These are phyloP conservation scores for Apodemus sylvaticus DNA, from an alignment of 2,113 vertebrate genomes.

Conservation along the genomic window DNA sequence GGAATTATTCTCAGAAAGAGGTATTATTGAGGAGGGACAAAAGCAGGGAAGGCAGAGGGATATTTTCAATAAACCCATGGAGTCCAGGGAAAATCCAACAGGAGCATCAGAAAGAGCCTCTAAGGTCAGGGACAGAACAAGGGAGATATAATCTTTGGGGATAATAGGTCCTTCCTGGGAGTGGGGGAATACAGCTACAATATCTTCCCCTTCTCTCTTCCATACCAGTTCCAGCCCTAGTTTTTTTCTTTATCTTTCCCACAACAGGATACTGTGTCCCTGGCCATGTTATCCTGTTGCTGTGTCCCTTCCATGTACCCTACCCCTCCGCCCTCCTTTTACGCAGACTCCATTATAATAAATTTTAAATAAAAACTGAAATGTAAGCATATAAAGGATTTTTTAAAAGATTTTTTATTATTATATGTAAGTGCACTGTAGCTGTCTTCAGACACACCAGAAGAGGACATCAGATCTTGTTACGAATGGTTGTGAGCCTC, in stretches of 20 bases:
- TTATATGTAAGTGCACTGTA: too few relatives aligned
- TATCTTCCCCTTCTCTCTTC: conserved; percentile 74
- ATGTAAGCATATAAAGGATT: not conserved
- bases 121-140: conserved; percentile 61
- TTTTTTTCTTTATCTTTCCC: conserved; percentile 69
- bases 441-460: too few relatives aligned
- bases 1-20: not conserved
- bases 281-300: conserved; percentile 80
- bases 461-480: too few relatives aligned
- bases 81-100: conserved; percentile 50
- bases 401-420: too few relatives aligned
- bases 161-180: conserved; percentile 78
- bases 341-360: conserved; percentile 79
- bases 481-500: too few relatives aligned
- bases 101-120: conserved; percentile 79
- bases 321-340: conserved; percentile 66
- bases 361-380: conserved; percentile 80
- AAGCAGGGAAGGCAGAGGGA: conserved; percentile 17
- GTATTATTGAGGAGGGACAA: conserved; percentile 48
- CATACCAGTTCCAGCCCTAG: conserved; percentile 75
- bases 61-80: not conserved
- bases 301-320: conserved; percentile 80
- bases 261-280: conserved; percentile 73
- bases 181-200: conserved; percentile 67
- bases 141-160: conserved; percentile 61